A percentile compares a stretch with the other conserved stretches of the same genome.
Conservation (phyloP, 2,797 vertebrate species). For the Podarcis siculus region DNA sequence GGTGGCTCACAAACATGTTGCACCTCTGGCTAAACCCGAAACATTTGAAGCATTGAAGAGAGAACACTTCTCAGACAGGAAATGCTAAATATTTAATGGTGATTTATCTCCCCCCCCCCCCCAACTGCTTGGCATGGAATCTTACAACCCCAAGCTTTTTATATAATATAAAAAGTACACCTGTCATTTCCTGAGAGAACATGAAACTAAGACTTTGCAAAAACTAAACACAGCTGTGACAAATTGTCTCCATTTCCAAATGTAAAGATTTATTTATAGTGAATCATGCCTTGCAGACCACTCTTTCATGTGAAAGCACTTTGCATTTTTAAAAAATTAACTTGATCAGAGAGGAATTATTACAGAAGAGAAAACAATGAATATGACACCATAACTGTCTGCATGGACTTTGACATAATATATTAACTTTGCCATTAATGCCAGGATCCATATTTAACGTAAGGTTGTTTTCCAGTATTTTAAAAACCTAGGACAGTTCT, state of each 20-base stretch:
- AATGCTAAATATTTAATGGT: conserved; percentile 73
- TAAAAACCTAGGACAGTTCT: too few species aligned
- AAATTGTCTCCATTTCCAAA: conserved; percentile 50
- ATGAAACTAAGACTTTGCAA: conserved; percentile 57
- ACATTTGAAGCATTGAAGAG: conserved; percentile 70
- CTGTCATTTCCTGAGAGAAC: conserved; percentile 63
- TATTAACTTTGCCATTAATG: background rate
- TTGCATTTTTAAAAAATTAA: background rate
- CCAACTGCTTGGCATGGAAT: conserved; percentile 51
- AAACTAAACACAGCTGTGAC: conserved; percentile 69
- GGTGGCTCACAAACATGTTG: conserved; percentile 73
- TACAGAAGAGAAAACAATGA: background rate
- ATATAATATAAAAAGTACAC: conserved; percentile 58
- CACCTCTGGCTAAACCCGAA: conserved; percentile 72
- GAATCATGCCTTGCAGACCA: background rate
- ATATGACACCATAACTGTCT: background rate
- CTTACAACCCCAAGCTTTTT: conserved; percentile 32
- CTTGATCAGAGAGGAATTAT: background rate
- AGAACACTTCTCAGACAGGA: conserved; percentile 66
- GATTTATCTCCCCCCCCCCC: background rate
- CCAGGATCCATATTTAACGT: too few species aligned
- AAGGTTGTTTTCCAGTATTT: too few species aligned
- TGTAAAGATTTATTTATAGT: conserved; percentile 44
- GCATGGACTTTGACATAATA: background rate
- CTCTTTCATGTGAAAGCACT: background rate